A percentile compares a stretch with the other conserved stretches of the same genome.
phyloP scores from a whole-genome alignment of 2,888 invertebrate species.

The Globia sparganii region DNA sequence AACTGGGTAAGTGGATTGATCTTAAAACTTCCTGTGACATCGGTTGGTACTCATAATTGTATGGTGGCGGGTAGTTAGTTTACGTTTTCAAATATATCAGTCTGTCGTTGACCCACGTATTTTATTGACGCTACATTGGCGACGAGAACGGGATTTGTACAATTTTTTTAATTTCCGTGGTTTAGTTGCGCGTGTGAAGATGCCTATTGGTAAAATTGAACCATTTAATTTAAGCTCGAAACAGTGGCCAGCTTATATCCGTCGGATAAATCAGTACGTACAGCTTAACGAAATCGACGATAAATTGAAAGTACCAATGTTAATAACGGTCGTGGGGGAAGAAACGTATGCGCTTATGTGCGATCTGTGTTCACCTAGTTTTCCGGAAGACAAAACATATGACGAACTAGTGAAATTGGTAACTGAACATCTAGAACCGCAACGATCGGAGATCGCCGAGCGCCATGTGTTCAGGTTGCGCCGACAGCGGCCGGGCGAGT shows the following conservation, averaged over 20 bases:
- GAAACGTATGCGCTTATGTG: constrained; percentile 2
- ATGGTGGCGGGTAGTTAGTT: no score
- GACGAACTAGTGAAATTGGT: neutral
- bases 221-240: no score
- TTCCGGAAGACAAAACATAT: constrained; percentile 12
- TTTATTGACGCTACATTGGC: no score
- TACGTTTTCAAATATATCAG: no score
- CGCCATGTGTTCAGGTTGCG: constrained; percentile 17
- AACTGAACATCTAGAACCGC: constrained; percentile 12
- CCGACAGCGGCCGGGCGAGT: constrained; percentile 12
- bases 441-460: constrained; percentile 22
- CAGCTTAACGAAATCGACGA: neutral
- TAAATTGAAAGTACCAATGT: constrained; percentile 2
- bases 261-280: neutral
- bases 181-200: no score
- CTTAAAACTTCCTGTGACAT: no score
- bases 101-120: no score
- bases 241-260: no score
- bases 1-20: neutral
- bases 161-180: no score
- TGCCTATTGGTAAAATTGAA: no score
- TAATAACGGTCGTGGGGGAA: constrained; percentile 14
- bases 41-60: no score
- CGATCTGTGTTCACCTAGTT: neutral
- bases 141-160: no score